Percentiles rank a stretch among this genome's conserved stretches.
These are phyloP conservation scores for Odobenus rosmarus DNA, from an alignment of 2,113 vertebrate species.

Conservation along the genomic window DNA sequence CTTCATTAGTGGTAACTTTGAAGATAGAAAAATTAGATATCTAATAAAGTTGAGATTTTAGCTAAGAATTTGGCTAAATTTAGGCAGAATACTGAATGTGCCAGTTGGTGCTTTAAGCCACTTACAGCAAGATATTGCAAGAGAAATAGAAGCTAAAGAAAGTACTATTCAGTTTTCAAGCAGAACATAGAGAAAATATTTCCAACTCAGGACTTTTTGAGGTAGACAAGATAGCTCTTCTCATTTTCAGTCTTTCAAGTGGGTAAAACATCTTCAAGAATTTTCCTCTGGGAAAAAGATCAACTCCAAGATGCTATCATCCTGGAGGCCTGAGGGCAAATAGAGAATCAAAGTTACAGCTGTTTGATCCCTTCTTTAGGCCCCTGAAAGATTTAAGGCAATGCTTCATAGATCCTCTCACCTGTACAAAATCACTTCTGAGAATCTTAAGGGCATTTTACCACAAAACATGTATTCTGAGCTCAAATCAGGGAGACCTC, in stretches of 20 bases:
- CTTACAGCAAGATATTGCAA: neutral
- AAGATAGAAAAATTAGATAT: neutral
- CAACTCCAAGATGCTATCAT: neutral
- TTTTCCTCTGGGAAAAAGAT: neutral
- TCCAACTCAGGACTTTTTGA: neutral
- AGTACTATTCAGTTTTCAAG: neutral
- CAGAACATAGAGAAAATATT: constrained; percentile 4
- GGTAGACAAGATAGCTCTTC: neutral
- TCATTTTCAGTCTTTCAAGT: neutral
- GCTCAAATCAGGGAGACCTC: neutral
- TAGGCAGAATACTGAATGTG: neutral
- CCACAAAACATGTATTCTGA: neutral
- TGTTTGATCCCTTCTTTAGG: neutral
- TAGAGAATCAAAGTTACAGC: neutral
- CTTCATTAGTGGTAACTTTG: neutral
- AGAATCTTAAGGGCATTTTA: neutral
- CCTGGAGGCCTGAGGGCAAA: neutral
- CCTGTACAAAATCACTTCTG: neutral
- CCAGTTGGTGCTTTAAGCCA: neutral
- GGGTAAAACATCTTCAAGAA: constrained; percentile 36
- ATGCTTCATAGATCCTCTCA: neutral
- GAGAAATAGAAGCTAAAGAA: neutral
- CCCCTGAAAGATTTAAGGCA: neutral
- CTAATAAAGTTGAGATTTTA: neutral
- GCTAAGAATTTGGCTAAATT: neutral